Conservation (phyloP, 2,113 vertebrate genomes). For the Cathartes aura region DNA sequence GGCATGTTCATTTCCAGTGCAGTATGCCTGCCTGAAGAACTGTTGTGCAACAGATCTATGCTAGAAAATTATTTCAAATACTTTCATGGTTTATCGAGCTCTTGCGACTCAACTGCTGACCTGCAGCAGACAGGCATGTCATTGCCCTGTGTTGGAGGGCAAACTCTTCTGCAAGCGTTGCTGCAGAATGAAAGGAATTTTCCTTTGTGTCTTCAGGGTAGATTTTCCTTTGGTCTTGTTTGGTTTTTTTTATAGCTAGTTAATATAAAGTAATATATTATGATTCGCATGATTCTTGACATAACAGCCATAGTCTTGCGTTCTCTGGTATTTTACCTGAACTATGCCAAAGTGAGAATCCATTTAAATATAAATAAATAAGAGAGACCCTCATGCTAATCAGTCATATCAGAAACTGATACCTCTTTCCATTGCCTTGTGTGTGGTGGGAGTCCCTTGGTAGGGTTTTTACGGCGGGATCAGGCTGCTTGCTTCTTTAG, state of each 20-base stretch:
- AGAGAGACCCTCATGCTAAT: not conserved
- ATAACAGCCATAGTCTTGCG: not conserved
- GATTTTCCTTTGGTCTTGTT: not conserved
- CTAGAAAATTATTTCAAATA: not conserved
- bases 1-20: not conserved
- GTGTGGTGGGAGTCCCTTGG: not conserved
- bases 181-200: not conserved
- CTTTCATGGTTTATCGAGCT: not conserved
- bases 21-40: not conserved
- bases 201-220: not conserved
- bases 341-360: not conserved
- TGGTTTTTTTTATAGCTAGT: not conserved
- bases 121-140: not conserved
- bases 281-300: not conserved
- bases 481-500: not conserved
- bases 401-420: not conserved
- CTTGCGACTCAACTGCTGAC: not conserved
- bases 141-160: not conserved
- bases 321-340: not conserved
- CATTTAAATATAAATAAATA: not conserved
- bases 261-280: not conserved
- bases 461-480: accelerated
- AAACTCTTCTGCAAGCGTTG: not conserved
- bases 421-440: not conserved
- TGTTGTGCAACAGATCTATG: not conserved